Base-by-base conservation (phyloP, 2,113 vertebrate genomes). In the Melanotaenia duboulayi region DNA sequence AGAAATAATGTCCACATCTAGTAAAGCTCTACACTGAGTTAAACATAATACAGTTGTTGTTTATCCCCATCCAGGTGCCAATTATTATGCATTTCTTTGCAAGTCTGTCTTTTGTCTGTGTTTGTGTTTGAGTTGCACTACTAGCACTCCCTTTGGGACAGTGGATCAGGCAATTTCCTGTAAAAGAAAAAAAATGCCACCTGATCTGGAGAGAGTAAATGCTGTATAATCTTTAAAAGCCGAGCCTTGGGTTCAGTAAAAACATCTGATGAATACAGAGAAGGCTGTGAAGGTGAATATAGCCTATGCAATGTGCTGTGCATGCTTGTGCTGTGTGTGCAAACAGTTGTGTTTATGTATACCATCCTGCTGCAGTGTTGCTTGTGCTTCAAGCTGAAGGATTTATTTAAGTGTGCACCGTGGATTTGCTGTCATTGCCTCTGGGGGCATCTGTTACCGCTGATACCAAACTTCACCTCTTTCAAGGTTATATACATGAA, bases 101-200 rank as follows among this genome's bases (percentile, higher is more conserved):
- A 19, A 75, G 68, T 68, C 76, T 56, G 35, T 81, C 72, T 76
- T 81, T 80, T 61, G 61, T 78, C 71, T 85, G 54, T 82, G 84
- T 79, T 78, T 74, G 74, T 76, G 74, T 83, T 84, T 54, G 69
- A 79, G 80, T 83, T 89, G 85, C 82, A 88, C 85, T 85, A 17
- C 58, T 59, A 73, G 69, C 87, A 81, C 85, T 91, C 87, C 88
- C 87, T 84, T 49, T 81, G 90, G 87, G 88, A 89, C 64, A 25
- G 63, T 57, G 83, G 88, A 90, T 90, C 88, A 91, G 89, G 82
- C 87, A 91, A 89, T 89, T 90, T 88, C 87, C 87, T 91, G 87
- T 88, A 59, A 17, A 19, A 59, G 72, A 81, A 87, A 68, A 57
- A 80, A 85, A 86, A 69, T 50, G 70, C 66, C 82, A 88, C 72